Evolutionary conservation across 2,113 vertebrate genomes (phyloP), one percentile per base, ranked within the genome.

Genomic region (Elachura formosa): DNA sequence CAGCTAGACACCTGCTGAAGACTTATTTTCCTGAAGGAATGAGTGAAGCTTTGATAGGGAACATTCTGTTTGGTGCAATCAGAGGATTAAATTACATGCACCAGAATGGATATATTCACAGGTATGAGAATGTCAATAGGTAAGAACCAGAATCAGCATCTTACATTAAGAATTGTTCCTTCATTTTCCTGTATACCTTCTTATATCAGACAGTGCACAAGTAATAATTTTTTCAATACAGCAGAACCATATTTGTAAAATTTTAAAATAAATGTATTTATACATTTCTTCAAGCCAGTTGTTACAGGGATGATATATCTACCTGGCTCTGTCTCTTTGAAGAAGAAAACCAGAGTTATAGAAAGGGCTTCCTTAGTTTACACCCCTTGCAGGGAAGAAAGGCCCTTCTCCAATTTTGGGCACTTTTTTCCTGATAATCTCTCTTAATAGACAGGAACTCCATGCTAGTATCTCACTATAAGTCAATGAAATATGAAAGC

Each of bases 21-120:
- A 98, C 98, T 22, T 98, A 98, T 89, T 99, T 99, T 97, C 99
- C 99, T 46, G 99, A 99, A 93, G 99, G 99, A 90, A 99, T 99
- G 99, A 99, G 98, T 92, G 99, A 99, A 98, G 98, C 98, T 85
- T 97, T 99, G 95, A 99, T 99, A 83, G 98, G 99, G 28, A 99
- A 99, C 86, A 98, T 99, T 95, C 98, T 99, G 33, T 98, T 99
- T 66, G 99, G 99, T 52, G 98, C 98, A 48, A 98, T 99, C 81
- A 98, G 98, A 96, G 99, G 98, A 24, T 95, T 99, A 97, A 98
- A 98, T 83, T 99, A 99, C 95, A 98, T 99, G 92, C 99, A 99
- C 93, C 98, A 98, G 92, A 99, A 99, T 84, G 99, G 99, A 96
- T 99, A 98, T 71, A 98, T 99, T 97, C 99, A 99, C 98, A 98